These are phyloP conservation scores for Vulpes lagopus DNA, from an alignment of 2,113 vertebrate species.

Conservation along the genomic window DNA sequence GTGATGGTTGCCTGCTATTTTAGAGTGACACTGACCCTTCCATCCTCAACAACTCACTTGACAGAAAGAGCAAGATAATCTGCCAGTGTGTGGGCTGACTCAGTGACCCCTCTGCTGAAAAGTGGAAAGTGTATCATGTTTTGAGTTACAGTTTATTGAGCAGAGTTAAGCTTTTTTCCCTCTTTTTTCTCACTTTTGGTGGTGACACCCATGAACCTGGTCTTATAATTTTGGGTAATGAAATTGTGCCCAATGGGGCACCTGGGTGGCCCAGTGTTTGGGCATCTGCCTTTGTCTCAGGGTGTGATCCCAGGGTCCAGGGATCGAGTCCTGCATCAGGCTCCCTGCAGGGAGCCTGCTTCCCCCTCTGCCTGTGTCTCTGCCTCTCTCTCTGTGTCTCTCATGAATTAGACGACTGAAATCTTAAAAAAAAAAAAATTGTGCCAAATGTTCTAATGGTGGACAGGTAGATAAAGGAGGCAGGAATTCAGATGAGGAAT, in stretches of 20 bases:
- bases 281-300: no score
- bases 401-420: no score
- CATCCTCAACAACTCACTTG: not conserved
- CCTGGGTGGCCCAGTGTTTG: no score
- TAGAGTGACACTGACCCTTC: not conserved
- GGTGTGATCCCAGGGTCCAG: no score
- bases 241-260: not conserved
- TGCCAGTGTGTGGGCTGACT: not conserved
- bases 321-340: no score
- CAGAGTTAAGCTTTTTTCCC: no score
- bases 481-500: not conserved
- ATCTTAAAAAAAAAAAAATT: no score
- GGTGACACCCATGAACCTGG: not conserved
- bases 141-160: not conserved
- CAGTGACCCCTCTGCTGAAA: not conserved
- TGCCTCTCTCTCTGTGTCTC: no score
- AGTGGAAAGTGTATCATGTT: not conserved
- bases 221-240: not conserved
- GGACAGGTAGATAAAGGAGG: not conserved
- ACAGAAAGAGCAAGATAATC: not conserved
- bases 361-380: no score
- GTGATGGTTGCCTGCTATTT: not conserved
- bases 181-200: not conserved
- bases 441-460: not conserved
- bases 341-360: no score